Conservation (phyloP, 2,888 invertebrate species). For the Temnothorax ravouxi region DNA sequence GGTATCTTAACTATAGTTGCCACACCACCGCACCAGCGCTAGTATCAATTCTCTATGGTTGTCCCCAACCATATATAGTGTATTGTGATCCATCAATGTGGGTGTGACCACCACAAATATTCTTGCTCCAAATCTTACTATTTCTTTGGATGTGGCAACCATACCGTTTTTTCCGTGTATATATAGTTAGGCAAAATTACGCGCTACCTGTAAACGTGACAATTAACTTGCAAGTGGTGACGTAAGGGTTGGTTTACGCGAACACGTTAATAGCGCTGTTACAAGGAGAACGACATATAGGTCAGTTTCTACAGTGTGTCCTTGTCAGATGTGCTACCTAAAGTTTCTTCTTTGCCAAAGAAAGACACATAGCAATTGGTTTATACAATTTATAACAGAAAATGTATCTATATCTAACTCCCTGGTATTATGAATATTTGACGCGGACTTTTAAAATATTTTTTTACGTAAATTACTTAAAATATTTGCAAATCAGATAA, state of each 20-base stretch:
- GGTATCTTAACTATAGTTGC: too few relatives aligned
- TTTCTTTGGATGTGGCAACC: too few relatives aligned
- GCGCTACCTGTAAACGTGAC: slow-evolving; percentile 14
- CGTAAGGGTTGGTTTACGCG: slow-evolving; percentile 22
- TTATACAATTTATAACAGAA: not conserved
- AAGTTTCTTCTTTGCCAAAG: not conserved
- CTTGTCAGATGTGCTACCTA: not conserved
- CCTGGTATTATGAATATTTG: not conserved
- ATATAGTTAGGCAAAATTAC: slow-evolving; percentile 18
- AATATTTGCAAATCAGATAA: not conserved
- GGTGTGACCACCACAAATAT: too few relatives aligned
- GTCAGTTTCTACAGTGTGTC: not conserved
- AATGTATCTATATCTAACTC: not conserved
- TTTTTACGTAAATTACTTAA: not conserved
- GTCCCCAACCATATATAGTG: too few relatives aligned
- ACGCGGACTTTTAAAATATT: not conserved
- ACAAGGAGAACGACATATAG: slow-evolving; percentile 29
- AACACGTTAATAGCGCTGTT: slow-evolving; percentile 35
- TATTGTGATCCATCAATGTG: too few relatives aligned
- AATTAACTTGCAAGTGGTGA: slow-evolving; percentile 27
- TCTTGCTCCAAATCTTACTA: too few relatives aligned
- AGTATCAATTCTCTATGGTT: too few relatives aligned
- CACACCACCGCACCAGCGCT: too few relatives aligned
- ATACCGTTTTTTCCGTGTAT: too few relatives aligned
- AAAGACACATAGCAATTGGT: not conserved